Evolutionary conservation across 2,797 vertebrate species (phyloP).

Genomic region (Myripristis murdjan): DNA sequence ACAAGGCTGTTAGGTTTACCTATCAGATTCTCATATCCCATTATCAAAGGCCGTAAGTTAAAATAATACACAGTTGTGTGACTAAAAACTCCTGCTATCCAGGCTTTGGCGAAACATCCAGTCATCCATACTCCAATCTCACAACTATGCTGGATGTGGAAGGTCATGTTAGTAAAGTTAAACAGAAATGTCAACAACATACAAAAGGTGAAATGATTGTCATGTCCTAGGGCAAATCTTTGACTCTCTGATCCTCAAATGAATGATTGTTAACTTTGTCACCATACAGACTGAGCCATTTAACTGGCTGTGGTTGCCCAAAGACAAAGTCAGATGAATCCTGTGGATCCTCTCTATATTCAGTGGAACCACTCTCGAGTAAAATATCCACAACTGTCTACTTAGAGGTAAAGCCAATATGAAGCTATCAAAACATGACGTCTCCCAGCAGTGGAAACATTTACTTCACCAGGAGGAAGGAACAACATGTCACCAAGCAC

Average conservation of each 20-base stretch:
- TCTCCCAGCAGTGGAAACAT: not conserved
- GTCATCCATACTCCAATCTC: not conserved
- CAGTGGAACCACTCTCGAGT: not conserved
- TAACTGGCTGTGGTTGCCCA: slow-evolving; percentile 1
- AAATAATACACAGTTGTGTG: not conserved
- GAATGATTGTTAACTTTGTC: not conserved
- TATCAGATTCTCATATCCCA: too few relatives aligned
- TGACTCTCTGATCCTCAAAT: slow-evolving; percentile 1
- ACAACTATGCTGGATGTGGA: not conserved
- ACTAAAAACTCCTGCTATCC: not conserved
- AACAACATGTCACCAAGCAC: not conserved
- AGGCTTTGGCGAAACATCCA: not conserved
- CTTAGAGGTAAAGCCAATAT: not conserved
- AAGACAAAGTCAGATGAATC: not conserved
- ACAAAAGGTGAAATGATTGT: slow-evolving; percentile 14
- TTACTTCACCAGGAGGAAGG: not conserved
- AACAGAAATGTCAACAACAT: slow-evolving; percentile 15
- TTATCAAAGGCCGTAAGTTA: not conserved
- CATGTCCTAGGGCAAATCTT: slow-evolving; percentile 1
- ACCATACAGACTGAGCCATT: not conserved
- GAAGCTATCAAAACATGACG: not conserved
- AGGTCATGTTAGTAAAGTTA: slow-evolving; percentile 1
- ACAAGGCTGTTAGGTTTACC: too few relatives aligned
- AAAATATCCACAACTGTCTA: not conserved
- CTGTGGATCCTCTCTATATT: not conserved